phyloP scores from a whole-genome alignment of 2,113 vertebrate genomes.

The Catagonus wagneri region DNA sequence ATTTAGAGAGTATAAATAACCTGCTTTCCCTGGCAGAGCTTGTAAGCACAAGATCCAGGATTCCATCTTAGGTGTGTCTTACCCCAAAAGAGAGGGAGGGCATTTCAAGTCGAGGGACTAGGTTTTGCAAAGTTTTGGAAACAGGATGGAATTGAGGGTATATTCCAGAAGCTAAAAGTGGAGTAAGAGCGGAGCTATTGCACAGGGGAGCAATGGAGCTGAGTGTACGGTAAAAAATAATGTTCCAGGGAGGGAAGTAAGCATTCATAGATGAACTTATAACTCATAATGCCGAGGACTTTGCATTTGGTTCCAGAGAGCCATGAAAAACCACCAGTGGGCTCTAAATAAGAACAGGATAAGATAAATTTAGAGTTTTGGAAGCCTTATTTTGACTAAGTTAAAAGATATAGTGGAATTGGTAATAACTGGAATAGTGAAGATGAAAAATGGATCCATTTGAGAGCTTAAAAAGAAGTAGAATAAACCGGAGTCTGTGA shows the following conservation, averaged over 20 bases:
- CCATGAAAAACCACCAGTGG: neutral
- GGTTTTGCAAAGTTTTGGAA: neutral
- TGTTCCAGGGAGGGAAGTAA: neutral
- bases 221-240: neutral
- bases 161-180: neutral
- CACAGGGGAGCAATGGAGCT: fast-evolving
- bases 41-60: neutral
- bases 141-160: neutral
- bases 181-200: neutral
- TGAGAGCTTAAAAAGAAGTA: neutral
- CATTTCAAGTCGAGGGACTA: neutral
- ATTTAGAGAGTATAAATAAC: neutral
- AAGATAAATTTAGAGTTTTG: neutral
- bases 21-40: neutral
- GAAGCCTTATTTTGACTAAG: neutral
- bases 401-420: neutral
- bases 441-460: neutral
- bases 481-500: neutral
- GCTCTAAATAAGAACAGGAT: neutral
- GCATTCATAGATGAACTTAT: neutral
- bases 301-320: neutral
- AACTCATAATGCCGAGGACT: neutral
- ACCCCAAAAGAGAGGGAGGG: neutral
- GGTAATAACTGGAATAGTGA: neutral
- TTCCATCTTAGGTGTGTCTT: neutral